Evolutionary conservation across 2,797 vertebrate genomes (phyloP).

Genomic region (Ataeniobius toweri): DNA sequence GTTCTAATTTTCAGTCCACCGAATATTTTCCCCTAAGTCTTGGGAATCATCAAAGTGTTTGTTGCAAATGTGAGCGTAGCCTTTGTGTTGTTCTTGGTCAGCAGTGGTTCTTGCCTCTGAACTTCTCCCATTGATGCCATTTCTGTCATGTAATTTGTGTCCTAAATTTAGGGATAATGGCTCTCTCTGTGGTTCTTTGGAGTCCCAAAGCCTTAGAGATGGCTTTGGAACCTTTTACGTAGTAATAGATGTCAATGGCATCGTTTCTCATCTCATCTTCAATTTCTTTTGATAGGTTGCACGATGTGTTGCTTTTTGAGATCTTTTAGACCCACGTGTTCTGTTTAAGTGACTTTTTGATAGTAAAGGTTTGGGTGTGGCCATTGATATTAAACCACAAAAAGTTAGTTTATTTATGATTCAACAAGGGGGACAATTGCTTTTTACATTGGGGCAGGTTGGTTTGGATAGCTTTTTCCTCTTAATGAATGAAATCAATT

Average conservation of each 20-base stretch:
- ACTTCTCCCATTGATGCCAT: not conserved
- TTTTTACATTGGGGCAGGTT: not conserved
- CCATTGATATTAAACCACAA: too few relatives aligned
- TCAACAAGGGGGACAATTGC: not conserved
- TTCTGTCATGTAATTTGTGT: not conserved
- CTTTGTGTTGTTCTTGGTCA: not conserved
- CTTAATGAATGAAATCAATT: not conserved
- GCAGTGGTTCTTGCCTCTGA: not conserved
- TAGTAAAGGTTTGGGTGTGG: not conserved
- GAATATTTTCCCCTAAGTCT: not conserved
- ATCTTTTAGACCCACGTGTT: not conserved
- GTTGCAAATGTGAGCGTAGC: not conserved
- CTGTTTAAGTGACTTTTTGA: not conserved
- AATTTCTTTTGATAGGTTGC: not conserved
- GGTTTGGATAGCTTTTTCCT: not conserved
- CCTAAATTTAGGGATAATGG: not conserved
- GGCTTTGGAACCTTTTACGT: not conserved
- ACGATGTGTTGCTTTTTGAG: not conserved
- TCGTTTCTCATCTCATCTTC: not conserved
- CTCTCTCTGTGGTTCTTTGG: not conserved
- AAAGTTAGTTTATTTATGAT: too few relatives aligned
- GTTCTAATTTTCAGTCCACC: not conserved
- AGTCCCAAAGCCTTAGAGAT: not conserved
- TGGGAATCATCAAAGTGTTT: not conserved
- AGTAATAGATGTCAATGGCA: not conserved